phyloP scores from a whole-genome alignment of 2,113 vertebrate genomes.

The Pantherophis guttatus region DNA sequence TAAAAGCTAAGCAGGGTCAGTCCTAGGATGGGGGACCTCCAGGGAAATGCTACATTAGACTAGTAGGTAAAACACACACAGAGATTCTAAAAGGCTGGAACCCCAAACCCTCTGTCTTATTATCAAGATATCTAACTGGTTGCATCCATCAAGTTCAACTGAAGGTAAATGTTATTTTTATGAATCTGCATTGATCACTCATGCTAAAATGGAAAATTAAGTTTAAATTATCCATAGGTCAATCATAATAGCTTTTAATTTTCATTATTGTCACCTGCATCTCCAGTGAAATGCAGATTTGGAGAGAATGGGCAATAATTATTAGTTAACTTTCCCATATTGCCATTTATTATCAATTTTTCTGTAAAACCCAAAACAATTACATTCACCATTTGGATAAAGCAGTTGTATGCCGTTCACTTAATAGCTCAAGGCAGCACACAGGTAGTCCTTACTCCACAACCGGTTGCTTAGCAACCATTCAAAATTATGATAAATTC shows the following conservation, averaged over 20 bases:
- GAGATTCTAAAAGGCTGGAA: background rate
- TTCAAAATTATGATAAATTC: background rate
- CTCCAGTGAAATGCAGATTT: background rate
- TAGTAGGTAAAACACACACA: background rate
- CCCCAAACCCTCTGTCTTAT: background rate
- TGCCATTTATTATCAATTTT: background rate
- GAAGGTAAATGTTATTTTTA: background rate
- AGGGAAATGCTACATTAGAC: background rate
- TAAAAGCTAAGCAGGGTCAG: background rate
- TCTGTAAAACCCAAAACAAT: background rate
- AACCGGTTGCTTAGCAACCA: background rate
- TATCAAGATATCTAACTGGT: background rate
- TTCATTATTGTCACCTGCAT: background rate
- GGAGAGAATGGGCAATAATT: background rate
- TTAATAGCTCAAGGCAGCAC: background rate
- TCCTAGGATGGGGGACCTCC: background rate
- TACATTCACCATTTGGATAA: background rate
- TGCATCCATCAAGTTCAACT: background rate
- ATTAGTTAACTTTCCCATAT: background rate
- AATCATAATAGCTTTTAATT: background rate
- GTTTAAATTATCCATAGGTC: background rate
- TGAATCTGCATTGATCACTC: background rate
- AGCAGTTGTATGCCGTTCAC: background rate
- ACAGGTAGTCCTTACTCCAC: background rate
- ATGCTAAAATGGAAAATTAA: background rate